These are phyloP conservation scores for Antheraea pernyi DNA, from an alignment of 1,140 invertebrate species.

Conservation along the genomic window DNA sequence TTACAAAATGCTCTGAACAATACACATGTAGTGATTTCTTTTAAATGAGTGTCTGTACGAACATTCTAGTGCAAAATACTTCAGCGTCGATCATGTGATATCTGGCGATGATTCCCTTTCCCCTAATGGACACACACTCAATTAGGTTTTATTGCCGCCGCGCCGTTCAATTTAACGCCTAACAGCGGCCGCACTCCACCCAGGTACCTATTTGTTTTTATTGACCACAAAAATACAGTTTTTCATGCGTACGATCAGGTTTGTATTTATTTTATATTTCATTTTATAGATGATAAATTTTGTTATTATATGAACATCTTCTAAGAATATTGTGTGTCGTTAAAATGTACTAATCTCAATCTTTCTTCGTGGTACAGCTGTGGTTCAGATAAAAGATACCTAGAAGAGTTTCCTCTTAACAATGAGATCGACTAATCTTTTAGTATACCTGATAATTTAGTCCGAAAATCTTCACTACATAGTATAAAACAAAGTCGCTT, in stretches of 20 bases:
- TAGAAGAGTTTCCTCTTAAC: too few species aligned
- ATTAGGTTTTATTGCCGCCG: conserved; percentile 67
- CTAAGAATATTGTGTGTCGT: too few species aligned
- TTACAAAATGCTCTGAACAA: not conserved
- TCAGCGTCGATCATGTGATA: conserved; percentile 43
- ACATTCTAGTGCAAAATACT: conserved; percentile 8
- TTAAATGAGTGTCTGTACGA: not conserved
- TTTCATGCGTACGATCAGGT: conserved; percentile 10
- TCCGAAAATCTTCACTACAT: too few species aligned
- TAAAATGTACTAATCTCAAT: too few species aligned
- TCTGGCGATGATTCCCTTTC: conserved; percentile 44
- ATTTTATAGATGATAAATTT: not conserved
- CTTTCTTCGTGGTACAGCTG: too few species aligned
- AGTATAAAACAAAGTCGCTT: too few species aligned
- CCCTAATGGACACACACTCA: conserved; percentile 70
- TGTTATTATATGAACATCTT: not conserved
- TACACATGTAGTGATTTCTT: not conserved
- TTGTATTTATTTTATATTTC: conserved; percentile 13
- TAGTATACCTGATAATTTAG: too few species aligned
- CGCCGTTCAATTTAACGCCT: conserved; percentile 70
- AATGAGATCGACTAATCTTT: too few species aligned
- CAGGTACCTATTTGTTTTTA: conserved; percentile 65
- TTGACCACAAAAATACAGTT: conserved; percentile 37
- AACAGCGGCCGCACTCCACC: conserved; percentile 53
- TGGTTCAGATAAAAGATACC: too few species aligned